Percentiles rank a stretch among this genome's conserved stretches.
phyloP scores from a whole-genome alignment of 2,888 invertebrate genomes.

The Sericinus montela region DNA sequence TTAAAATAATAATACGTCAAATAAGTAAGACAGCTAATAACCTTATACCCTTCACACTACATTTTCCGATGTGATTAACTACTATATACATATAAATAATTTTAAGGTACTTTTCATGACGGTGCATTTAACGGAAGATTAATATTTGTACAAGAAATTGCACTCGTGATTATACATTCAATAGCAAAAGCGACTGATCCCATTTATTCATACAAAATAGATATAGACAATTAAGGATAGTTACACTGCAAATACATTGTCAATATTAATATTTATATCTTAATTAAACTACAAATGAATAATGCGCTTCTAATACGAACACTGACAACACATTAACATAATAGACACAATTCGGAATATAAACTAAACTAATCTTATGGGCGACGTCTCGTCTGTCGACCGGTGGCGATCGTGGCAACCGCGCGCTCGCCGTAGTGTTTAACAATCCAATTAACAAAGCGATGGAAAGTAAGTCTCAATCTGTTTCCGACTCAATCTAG shows the following conservation, averaged over 20 bases:
- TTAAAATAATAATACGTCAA: conserved; percentile 2
- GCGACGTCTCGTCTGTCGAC: background rate
- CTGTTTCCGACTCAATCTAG: no score
- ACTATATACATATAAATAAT: conserved; percentile 34
- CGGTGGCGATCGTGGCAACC: background rate
- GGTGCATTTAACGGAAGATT: conserved; percentile 11
- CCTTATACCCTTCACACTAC: conserved; percentile 3
- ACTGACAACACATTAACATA: conserved; percentile 7
- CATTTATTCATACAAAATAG: conserved; percentile 8
- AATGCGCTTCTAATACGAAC: conserved; percentile 7
- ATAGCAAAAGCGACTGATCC: conserved; percentile 15
- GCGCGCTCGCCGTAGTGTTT: no score
- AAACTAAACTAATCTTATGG: conserved; percentile 14
- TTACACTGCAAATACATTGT: conserved; percentile 15
- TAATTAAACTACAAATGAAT: conserved; percentile 16
- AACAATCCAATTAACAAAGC: no score
- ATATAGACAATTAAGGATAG: conserved; percentile 12
- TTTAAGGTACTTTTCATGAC: conserved; percentile 11
- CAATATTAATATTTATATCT: conserved; percentile 11
- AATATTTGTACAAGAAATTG: conserved; percentile 15
- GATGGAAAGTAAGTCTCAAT: no score
- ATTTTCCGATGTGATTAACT: conserved; percentile 15
- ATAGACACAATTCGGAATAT: conserved; percentile 19
- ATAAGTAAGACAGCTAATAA: conserved; percentile 3
- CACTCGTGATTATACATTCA: conserved; percentile 1